Conservation (phyloP, 2,797 vertebrate species). For the Alfaro cultratus region DNA sequence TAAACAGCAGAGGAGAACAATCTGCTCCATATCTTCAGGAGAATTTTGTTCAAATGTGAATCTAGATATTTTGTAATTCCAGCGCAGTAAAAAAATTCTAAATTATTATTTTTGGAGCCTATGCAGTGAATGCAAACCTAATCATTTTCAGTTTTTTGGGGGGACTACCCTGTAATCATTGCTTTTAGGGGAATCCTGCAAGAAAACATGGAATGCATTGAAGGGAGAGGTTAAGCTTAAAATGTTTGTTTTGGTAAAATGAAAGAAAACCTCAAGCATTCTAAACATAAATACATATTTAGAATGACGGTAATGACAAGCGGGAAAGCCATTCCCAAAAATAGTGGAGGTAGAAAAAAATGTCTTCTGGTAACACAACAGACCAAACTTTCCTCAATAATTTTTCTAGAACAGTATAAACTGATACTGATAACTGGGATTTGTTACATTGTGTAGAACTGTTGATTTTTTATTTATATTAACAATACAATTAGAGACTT, state of each 20-base stretch:
- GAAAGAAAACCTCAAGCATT: neutral
- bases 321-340: neutral
- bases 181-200: neutral
- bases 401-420: neutral
- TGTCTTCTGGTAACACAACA: neutral
- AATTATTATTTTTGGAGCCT: neutral
- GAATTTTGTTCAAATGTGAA: neutral
- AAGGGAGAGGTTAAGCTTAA: neutral
- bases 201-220: neutral
- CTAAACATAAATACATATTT: constrained; percentile 1
- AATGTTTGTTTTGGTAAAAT: neutral
- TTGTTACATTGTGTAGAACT: too few species aligned
- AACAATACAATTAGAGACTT: too few species aligned
- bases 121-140: neutral
- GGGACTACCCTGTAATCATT: neutral
- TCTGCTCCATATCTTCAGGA: neutral
- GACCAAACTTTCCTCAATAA: neutral
- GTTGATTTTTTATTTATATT: too few species aligned
- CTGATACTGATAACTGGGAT: too few species aligned
- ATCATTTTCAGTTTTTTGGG: neutral
- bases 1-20: neutral
- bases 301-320: neutral
- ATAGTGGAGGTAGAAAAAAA: neutral
- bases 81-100: neutral
- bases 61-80: neutral